Evolutionary conservation across 2,888 invertebrate genomes (phyloP).

Genomic region (Drosophila mettleri): DNA sequence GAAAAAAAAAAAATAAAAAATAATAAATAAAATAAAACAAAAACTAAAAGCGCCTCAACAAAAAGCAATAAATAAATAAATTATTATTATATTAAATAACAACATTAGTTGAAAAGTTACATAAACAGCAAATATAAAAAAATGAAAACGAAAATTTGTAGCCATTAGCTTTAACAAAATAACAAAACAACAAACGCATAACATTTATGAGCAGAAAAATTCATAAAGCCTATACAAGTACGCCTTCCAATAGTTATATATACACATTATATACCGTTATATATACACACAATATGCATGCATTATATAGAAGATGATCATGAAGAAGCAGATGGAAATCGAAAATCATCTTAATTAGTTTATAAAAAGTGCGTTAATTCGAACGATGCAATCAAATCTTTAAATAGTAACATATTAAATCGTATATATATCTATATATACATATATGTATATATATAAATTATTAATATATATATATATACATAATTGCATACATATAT

Average conservation of each 20-base stretch:
- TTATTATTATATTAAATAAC: slow-evolving; percentile 16
- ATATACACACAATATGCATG: slow-evolving; percentile 47
- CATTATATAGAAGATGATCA: slow-evolving; percentile 17
- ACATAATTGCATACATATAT: slow-evolving; percentile 47
- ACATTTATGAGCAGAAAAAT: slow-evolving; percentile 54
- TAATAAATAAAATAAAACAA: too few species aligned
- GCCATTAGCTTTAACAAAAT: slow-evolving; percentile 69
- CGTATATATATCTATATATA: slow-evolving; percentile 27
- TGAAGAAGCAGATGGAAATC: slow-evolving; percentile 19
- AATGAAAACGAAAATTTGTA: slow-evolving; percentile 49
- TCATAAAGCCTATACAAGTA: slow-evolving; percentile 71
- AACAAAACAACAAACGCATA: slow-evolving; percentile 39
- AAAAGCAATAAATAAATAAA: slow-evolving; percentile 55
- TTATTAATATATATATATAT: slow-evolving; percentile 22
- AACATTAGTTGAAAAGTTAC: slow-evolving; percentile 9
- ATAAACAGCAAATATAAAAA: slow-evolving; percentile 14
- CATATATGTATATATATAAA: slow-evolving; percentile 25
- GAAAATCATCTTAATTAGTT: slow-evolving; percentile 30
- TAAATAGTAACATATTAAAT: slow-evolving; percentile 34
- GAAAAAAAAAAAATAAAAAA: neutral
- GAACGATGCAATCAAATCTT: slow-evolving; percentile 73
- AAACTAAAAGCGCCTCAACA: slow-evolving; percentile 45
- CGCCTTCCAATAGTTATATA: slow-evolving; percentile 76
- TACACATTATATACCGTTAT: slow-evolving; percentile 57
- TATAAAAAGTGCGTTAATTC: slow-evolving; percentile 65